Conservation (phyloP, 92 coral and sea anemone genomes). For the Diadumene lineata region DNA sequence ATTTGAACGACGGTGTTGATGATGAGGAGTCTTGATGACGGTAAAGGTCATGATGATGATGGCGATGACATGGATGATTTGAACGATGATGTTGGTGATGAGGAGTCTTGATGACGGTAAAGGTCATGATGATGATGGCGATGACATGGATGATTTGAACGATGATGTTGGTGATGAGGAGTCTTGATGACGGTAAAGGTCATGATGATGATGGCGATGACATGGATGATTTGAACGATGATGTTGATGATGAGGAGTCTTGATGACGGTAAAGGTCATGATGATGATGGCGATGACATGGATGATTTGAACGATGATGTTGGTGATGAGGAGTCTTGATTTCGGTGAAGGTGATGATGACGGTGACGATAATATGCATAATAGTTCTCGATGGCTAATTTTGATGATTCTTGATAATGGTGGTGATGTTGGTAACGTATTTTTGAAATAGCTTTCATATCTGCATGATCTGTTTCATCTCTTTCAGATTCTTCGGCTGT, state of each 20-base stretch:
- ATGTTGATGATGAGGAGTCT: background rate
- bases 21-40: background rate
- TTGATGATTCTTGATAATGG: too few relatives aligned
- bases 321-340: background rate
- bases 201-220: background rate
- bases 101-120: background rate
- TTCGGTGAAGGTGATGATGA: background rate
- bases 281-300: background rate
- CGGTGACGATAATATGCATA: background rate
- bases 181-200: background rate
- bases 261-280: background rate
- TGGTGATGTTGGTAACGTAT: too few relatives aligned
- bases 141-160: background rate
- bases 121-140: background rate
- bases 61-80: background rate
- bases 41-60: background rate
- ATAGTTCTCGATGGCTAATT: too few relatives aligned
- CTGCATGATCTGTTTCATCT: too few relatives aligned
- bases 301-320: background rate
- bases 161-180: background rate
- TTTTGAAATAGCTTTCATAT: too few relatives aligned
- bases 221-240: background rate
- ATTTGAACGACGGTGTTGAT: background rate
- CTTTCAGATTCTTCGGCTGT: conserved; percentile 93
- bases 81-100: background rate